Percentiles rank a stretch among this genome's conserved stretches.
phyloP scores from a whole-genome alignment of 2,888 invertebrate genomes.

The Papilio demoleus region DNA sequence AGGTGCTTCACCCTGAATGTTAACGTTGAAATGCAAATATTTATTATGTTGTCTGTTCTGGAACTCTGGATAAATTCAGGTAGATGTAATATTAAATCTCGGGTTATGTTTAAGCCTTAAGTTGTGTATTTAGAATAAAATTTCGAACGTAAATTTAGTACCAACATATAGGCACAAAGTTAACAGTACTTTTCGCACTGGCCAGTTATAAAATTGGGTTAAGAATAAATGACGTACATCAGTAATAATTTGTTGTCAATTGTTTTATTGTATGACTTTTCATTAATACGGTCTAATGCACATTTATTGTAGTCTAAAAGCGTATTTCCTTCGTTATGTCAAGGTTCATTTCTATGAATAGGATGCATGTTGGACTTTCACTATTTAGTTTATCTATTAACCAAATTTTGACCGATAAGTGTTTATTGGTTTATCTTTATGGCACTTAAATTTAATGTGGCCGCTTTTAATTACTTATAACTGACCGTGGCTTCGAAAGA shows the following conservation, averaged over 20 bases:
- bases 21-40: conserved; percentile 27
- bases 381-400: conserved; percentile 14
- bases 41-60: not conserved
- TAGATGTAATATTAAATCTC: not conserved
- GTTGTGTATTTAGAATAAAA: not conserved
- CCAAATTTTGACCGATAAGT: conserved; percentile 28
- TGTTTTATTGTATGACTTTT: conserved; percentile 18
- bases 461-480: conserved; percentile 28
- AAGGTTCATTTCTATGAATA: conserved; percentile 15
- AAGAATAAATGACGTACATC: no score
- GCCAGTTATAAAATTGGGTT: no score
- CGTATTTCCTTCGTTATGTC: not conserved
- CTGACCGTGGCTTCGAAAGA: conserved; percentile 34
- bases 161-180: no score
- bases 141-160: no score
- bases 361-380: conserved; percentile 24
- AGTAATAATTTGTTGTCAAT: no score
- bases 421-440: conserved; percentile 35
- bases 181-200: no score
- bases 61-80: conserved; percentile 4
- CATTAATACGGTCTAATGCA: not conserved
- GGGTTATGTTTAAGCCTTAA: not conserved
- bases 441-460: conserved; percentile 27
- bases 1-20: conserved; percentile 36
- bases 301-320: conserved; percentile 1